phyloP scores from a whole-genome alignment of 2,797 vertebrate species.

The Epinephelus awoara region DNA sequence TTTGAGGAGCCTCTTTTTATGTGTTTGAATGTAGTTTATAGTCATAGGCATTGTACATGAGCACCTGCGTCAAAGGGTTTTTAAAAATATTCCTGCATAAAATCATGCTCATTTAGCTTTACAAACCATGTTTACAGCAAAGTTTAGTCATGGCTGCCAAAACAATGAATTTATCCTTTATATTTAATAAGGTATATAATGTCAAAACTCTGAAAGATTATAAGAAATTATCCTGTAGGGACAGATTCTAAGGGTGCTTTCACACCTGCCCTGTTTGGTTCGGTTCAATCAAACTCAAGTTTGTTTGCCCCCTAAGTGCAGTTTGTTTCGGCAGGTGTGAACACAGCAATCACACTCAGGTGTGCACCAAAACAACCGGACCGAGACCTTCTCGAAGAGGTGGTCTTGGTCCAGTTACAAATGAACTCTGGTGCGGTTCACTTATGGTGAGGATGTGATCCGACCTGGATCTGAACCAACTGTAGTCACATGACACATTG shows the following conservation, averaged over 20 bases:
- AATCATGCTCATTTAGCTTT: constrained; percentile 5
- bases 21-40: neutral
- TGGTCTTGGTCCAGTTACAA: too few relatives aligned
- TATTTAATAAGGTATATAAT: neutral
- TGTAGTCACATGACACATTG: too few relatives aligned
- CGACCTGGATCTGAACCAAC: too few relatives aligned
- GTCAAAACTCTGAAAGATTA: neutral
- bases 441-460: too few relatives aligned
- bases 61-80: neutral
- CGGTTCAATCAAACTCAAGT: too few relatives aligned
- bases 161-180: neutral
- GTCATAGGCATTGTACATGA: neutral
- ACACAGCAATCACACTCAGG: too few relatives aligned
- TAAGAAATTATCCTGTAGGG: neutral
- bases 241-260: neutral
- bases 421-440: too few relatives aligned
- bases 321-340: too few relatives aligned
- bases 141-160: neutral
- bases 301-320: too few relatives aligned
- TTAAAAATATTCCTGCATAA: neutral
- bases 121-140: constrained; percentile 9
- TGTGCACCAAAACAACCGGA: too few relatives aligned
- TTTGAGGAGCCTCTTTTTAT: neutral
- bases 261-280: too few relatives aligned
- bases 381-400: too few relatives aligned